phyloP scores from a whole-genome alignment of 2,797 vertebrate species.

The Aulostomus chinensis region DNA sequence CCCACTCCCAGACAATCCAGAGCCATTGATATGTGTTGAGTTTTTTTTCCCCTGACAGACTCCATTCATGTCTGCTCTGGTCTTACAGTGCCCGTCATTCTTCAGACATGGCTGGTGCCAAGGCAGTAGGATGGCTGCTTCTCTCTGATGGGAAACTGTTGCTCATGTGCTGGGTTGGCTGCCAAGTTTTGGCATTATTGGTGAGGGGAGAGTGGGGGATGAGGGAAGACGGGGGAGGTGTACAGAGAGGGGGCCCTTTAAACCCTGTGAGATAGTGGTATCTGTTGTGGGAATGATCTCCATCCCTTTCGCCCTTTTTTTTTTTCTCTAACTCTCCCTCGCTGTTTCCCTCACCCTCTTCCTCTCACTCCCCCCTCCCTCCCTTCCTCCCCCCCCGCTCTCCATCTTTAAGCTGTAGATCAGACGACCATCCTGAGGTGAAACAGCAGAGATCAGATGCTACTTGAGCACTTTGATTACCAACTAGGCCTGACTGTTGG shows the following conservation, averaged over 20 bases:
- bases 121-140: conserved; percentile 73
- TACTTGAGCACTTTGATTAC: conserved; percentile 73
- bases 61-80: conserved; percentile 72
- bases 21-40: conserved; percentile 49
- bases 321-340: conserved; percentile 35
- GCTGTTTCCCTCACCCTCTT: conserved; percentile 32
- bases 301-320: conserved; percentile 41
- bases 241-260: conserved; percentile 74
- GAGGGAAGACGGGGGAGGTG: conserved; percentile 3
- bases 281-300: conserved; percentile 75
- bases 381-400: neutral
- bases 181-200: conserved; percentile 85
- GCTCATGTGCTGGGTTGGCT: conserved; percentile 71
- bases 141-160: conserved; percentile 82
- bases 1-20: conserved; percentile 51
- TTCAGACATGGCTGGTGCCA: conserved; percentile 74
- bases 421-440: conserved; percentile 72
- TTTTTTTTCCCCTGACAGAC: conserved; percentile 38
- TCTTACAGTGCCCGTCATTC: conserved; percentile 76
- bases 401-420: conserved; percentile 56
- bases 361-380: neutral
- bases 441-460: conserved; percentile 62
- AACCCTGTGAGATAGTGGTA: conserved; percentile 79
- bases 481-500: conserved; percentile 63
- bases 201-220: conserved; percentile 29